A percentile compares a stretch with the other conserved stretches of the same genome.
These are phyloP conservation scores for Nemopilema nomurai DNA, from an alignment of 30 jellyfish, hydroid and myxozoan species.

Conservation along the genomic window DNA sequence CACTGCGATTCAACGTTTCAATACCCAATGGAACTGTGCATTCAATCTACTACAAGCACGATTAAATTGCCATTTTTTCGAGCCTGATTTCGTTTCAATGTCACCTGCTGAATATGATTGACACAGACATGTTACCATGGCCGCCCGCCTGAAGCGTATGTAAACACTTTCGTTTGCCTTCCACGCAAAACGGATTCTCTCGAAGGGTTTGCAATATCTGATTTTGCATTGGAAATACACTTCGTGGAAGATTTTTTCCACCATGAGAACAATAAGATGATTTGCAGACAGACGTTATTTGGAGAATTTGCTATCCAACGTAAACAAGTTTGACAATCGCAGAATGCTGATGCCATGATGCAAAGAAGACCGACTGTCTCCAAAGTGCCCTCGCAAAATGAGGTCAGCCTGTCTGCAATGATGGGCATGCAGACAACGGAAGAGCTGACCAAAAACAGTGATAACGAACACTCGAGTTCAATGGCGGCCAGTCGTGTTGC, in stretches of 20 bases:
- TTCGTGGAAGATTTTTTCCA: not conserved
- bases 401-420: constrained; percentile 30
- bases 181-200: not conserved
- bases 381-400: not conserved
- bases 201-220: not conserved
- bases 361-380: not conserved
- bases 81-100: not conserved
- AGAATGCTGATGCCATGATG: not conserved
- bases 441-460: constrained; percentile 9
- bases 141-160: constrained; percentile 13
- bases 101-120: constrained; percentile 18
- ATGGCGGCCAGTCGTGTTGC: constrained; percentile 75
- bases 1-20: not conserved
- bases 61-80: not conserved
- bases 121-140: constrained; percentile 30
- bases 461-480: constrained; percentile 34
- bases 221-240: not conserved
- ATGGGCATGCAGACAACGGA: constrained; percentile 42
- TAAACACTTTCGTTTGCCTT: constrained; percentile 1
- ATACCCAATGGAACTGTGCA: not conserved
- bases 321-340: not conserved
- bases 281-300: not conserved
- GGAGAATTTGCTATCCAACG: not conserved
- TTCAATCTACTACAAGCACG: not conserved
- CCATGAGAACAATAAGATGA: not conserved